These are phyloP conservation scores for Pseudomyrmex sp. DNA, from an alignment of 1,140 invertebrate genomes.

Conservation along the genomic window DNA sequence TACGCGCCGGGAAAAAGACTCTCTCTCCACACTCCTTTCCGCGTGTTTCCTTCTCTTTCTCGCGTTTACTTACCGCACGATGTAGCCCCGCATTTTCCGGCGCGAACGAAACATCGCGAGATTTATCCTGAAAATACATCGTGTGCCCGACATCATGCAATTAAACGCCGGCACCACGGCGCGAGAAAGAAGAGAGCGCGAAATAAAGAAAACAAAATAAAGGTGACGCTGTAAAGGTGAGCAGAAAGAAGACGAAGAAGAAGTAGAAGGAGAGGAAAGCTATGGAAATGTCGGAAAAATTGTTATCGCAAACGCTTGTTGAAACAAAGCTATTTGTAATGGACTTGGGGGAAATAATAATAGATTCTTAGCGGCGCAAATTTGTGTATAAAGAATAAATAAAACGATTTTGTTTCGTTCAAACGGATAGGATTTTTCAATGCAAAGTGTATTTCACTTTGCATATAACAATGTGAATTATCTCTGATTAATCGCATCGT, in stretches of 20 bases:
- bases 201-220: slow-evolving; percentile 21
- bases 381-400: not conserved
- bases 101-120: slow-evolving; percentile 58
- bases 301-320: slow-evolving; percentile 37
- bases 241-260: not conserved
- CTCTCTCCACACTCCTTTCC: not conserved
- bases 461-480: slow-evolving; percentile 7
- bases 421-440: slow-evolving; percentile 8
- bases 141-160: slow-evolving; percentile 65
- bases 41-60: slow-evolving; percentile 5
- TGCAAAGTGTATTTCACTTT: not conserved
- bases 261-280: not conserved
- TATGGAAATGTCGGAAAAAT: slow-evolving; percentile 41
- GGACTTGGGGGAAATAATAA: slow-evolving; percentile 38
- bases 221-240: slow-evolving; percentile 10
- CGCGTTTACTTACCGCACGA: not conserved
- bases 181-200: slow-evolving; percentile 4
- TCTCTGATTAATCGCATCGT: slow-evolving; percentile 1
- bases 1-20: slow-evolving; percentile 40
- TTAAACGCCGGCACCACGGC: slow-evolving; percentile 60
- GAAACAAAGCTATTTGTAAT: slow-evolving; percentile 44
- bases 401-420: not conserved
- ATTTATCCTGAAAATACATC: slow-evolving; percentile 71
- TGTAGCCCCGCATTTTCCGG: slow-evolving; percentile 52
- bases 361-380: slow-evolving; percentile 17